Evolutionary conservation across 2,113 vertebrate species (phyloP).

Genomic region (Petroica traversi): DNA sequence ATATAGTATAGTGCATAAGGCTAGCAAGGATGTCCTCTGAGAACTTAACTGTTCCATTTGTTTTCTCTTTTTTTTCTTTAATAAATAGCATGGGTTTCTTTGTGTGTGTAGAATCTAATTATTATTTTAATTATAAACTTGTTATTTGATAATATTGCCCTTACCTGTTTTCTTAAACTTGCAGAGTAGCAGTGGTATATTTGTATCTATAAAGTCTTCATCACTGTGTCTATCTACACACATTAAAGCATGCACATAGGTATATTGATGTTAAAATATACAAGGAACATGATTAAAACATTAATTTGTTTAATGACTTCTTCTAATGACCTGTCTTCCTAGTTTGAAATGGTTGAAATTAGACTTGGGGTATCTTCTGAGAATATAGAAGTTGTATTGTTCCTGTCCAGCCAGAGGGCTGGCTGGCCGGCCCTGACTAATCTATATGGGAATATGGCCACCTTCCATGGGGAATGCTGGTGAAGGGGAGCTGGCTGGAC

Average conservation of each 20-base stretch:
- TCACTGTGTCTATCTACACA: background rate
- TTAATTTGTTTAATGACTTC: background rate
- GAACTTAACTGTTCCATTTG: background rate
- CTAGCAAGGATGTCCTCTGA: background rate
- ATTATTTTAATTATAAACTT: conserved; percentile 4
- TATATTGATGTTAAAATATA: background rate
- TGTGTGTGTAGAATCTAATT: background rate
- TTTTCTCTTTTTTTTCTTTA: background rate
- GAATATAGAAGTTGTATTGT: background rate
- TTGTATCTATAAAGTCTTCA: background rate
- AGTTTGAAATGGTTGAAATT: background rate
- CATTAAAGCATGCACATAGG: background rate
- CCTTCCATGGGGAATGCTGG: background rate
- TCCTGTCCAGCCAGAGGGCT: background rate
- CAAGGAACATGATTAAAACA: background rate
- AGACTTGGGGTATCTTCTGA: background rate
- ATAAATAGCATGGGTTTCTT: background rate
- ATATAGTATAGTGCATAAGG: background rate
- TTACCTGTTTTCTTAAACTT: conserved; percentile 5
- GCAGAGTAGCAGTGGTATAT: background rate
- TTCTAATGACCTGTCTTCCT: background rate
- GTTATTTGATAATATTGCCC: background rate
- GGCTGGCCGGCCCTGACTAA: background rate
- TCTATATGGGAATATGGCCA: background rate
- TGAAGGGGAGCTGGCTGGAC: background rate